Conservation (phyloP, 2,113 vertebrate species). For the Ophthalmolycus amberensis region DNA sequence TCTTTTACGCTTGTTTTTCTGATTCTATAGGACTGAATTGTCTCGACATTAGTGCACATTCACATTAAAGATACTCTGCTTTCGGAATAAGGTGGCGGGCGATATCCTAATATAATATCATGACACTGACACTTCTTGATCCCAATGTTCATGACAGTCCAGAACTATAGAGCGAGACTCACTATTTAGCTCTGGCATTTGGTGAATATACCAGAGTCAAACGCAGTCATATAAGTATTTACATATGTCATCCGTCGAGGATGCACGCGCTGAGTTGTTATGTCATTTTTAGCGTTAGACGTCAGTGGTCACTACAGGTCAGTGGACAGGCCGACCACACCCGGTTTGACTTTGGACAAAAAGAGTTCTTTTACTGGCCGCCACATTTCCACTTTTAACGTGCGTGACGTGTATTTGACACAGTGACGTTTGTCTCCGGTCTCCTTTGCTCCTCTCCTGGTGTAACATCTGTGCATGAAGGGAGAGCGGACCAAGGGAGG, state of each 20-base stretch:
- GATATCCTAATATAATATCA: neutral
- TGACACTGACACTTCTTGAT: too few relatives aligned
- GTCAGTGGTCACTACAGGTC: slow-evolving; percentile 18
- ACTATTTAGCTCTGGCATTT: too few relatives aligned
- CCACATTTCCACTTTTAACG: too few relatives aligned
- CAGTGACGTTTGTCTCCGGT: too few relatives aligned
- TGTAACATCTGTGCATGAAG: neutral
- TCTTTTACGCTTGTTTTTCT: slow-evolving; percentile 5
- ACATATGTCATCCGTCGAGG: neutral
- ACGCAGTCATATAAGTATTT: neutral
- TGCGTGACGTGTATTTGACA: too few relatives aligned
- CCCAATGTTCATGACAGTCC: too few relatives aligned
- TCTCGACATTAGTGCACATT: neutral
- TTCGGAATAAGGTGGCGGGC: neutral
- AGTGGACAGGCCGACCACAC: slow-evolving; percentile 33
- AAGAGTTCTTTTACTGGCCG: slow-evolving; percentile 22
- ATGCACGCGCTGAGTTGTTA: neutral
- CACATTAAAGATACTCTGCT: neutral
- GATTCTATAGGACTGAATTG: neutral
- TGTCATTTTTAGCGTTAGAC: slow-evolving; percentile 23
- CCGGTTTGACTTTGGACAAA: slow-evolving; percentile 34
- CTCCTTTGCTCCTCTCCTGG: neutral
- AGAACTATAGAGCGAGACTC: too few relatives aligned
- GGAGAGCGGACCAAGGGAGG: slow-evolving; percentile 23
- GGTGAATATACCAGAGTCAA: neutral